These are phyloP conservation scores for Rafetus swinhoei DNA, from an alignment of 2,113 vertebrate species.

Conservation along the genomic window DNA sequence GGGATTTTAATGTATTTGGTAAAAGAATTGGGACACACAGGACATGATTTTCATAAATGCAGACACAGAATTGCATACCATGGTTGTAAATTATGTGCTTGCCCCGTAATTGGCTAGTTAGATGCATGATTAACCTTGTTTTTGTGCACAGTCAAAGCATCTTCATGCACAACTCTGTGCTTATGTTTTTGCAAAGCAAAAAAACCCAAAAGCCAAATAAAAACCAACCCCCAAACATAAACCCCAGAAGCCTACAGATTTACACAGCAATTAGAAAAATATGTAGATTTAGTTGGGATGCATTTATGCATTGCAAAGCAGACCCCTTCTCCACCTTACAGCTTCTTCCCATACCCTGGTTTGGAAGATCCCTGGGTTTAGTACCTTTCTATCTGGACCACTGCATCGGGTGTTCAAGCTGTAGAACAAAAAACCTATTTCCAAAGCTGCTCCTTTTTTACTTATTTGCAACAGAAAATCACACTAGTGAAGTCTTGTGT, in stretches of 20 bases:
- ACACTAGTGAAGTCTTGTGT: background rate
- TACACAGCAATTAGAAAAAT: background rate
- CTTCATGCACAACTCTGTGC: background rate
- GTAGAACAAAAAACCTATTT: background rate
- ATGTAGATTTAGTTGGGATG: background rate
- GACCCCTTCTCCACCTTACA: background rate
- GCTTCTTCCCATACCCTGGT: background rate
- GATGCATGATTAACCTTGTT: background rate
- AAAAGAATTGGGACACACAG: background rate
- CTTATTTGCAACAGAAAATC: background rate
- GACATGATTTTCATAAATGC: background rate
- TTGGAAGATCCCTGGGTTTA: background rate
- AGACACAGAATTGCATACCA: background rate
- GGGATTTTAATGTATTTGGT: background rate
- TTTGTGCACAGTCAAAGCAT: background rate
- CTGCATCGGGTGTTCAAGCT: background rate
- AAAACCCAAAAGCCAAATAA: background rate
- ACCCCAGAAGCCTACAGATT: background rate
- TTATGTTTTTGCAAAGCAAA: background rate
- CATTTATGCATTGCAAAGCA: background rate
- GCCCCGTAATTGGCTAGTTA: constrained; percentile 1
- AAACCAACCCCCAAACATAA: too few species aligned
- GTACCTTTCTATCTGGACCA: background rate
- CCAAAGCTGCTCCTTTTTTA: background rate
- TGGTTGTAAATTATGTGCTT: background rate